Percentiles rank a stretch among this genome's conserved stretches.
Conservation (phyloP, 2,113 vertebrate genomes). For the Nicator chloris region DNA sequence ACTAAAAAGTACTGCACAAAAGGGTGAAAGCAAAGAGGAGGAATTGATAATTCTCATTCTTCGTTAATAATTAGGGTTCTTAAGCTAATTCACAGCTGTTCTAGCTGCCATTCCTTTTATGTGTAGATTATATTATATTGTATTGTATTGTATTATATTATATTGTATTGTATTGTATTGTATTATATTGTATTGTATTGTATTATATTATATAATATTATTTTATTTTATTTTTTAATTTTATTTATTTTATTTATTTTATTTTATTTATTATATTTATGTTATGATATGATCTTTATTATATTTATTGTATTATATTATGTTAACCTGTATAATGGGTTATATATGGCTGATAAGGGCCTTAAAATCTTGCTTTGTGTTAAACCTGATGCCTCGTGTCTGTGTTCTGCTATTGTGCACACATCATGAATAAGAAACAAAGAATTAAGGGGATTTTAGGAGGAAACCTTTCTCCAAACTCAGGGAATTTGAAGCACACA, state of each 20-base stretch:
- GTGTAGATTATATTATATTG: not conserved
- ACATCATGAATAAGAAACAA: not conserved
- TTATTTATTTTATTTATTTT: too few relatives aligned
- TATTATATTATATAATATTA: too few relatives aligned
- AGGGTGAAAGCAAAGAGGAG: not conserved
- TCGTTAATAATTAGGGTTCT: slow-evolving; percentile 19
- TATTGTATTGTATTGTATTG: not conserved
- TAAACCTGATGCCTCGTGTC: not conserved
- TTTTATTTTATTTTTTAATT: too few relatives aligned
- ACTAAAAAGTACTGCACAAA: not conserved
- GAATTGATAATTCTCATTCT: not conserved
- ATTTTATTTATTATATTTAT: too few relatives aligned
- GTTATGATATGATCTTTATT: too few relatives aligned
- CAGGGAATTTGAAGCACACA: not conserved
- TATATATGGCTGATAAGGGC: slow-evolving; percentile 1
- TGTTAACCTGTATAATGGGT: not conserved
- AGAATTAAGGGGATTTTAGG: not conserved
- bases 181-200: not conserved
- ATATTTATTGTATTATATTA: not conserved
- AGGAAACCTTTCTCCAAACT: not conserved
- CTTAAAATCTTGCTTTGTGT: not conserved
- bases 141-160: not conserved
- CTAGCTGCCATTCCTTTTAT: slow-evolving; percentile 26
- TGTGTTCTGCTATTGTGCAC: not conserved
- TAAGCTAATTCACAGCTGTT: slow-evolving; percentile 14